Evolutionary conservation across 2,888 invertebrate genomes (phyloP).

Genomic region (Agelastica alni): DNA sequence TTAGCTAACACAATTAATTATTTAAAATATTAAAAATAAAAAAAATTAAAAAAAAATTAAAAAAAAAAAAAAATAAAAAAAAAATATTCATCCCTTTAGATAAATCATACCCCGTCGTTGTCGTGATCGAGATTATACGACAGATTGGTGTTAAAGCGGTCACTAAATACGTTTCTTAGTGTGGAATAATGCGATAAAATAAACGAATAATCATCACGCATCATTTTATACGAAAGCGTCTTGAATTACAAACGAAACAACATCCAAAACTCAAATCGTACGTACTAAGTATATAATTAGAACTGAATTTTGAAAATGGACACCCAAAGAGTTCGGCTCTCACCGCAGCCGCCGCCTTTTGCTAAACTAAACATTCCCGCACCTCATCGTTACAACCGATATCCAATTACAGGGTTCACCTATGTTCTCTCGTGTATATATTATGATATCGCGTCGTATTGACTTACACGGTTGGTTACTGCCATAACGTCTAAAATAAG

Average conservation of each 20-base stretch:
- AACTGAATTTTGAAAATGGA: constrained; percentile 50
- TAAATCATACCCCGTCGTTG: too few species aligned
- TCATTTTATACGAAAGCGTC: too few species aligned
- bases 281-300: constrained; percentile 44
- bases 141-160: too few species aligned
- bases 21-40: too few species aligned
- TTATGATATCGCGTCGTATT: constrained; percentile 32
- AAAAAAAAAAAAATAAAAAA: too few species aligned
- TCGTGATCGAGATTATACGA: too few species aligned
- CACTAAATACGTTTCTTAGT: too few species aligned
- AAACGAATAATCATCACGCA: too few species aligned
- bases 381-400: constrained; percentile 14
- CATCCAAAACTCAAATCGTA: neutral
- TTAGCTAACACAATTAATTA: too few species aligned
- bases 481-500: constrained; percentile 24
- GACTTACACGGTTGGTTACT: constrained; percentile 28
- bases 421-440: constrained; percentile 31
- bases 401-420: constrained; percentile 33
- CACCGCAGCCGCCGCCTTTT: constrained; percentile 3
- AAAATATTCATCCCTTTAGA: too few species aligned
- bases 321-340: constrained; percentile 36
- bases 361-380: constrained; percentile 17
- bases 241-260: neutral
- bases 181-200: too few species aligned
- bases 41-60: too few species aligned